Base-by-base conservation (phyloP, 2,888 invertebrate species). In the Drosophila vallismaia region DNA sequence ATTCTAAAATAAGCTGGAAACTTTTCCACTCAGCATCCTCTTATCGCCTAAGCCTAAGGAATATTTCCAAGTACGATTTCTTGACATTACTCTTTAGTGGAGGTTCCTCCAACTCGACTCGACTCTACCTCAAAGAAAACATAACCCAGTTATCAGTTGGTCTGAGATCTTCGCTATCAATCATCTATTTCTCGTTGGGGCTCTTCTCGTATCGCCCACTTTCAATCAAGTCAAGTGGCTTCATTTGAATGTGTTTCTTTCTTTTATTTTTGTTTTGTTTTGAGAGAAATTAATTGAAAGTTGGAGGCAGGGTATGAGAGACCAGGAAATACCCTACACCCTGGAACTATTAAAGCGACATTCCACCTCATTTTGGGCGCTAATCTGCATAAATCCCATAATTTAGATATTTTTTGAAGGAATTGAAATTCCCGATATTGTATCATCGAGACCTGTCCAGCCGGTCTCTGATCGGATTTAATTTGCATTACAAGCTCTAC, bases 71-170 rank as follows among this genome's bases (percentile, higher is more conserved):
- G 12, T 24, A 59, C 59, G 59, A 26, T 58, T 46, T 60, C 24
- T 31, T 46, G 45, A 54, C 14, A 46, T 44, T n/a, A 28, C 8
- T 4, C 26, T 54, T 31, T 3, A 36, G 12, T 42, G 31, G 48
- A n/a, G 29, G 36, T 36, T 36, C 36, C n/a, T 36, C 36, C 36
- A 36, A 36, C 36, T 33, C 19, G 19, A 19, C 19, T 4, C 33
- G n/a, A 33, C n/a, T 33, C 33, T n/a, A 33, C 33, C 12, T 10
- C n/a, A 36, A 48, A 8, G 19, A 19, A 58, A 52, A 26, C 48
- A 28, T 64, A 52, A 64, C 63, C 44, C 36, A 51, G 63, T 66
- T 63, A 63, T 63, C 56, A 56, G 56, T 29, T 6, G 29, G 29
- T 28, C 66, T 51, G 14, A 29, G 29, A 52, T 45, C 44, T 57